Evolutionary conservation across 1,140 invertebrate genomes (phyloP).

Genomic region (Hylyphantes graminicola): DNA sequence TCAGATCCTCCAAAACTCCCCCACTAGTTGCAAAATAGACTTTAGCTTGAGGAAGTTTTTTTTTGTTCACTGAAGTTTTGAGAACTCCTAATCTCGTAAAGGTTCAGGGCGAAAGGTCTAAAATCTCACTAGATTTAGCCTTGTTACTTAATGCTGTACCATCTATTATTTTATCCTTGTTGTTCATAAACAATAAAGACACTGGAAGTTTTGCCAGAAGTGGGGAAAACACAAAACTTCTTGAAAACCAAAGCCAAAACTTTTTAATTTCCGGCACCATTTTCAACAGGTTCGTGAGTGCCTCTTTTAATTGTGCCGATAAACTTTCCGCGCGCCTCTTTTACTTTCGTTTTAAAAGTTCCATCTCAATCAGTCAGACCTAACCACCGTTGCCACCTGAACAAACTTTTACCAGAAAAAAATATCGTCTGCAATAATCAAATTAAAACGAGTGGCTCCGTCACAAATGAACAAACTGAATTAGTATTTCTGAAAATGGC

Average conservation of each 20-base stretch:
- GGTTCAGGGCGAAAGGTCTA: not conserved
- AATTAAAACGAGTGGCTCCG: constrained; percentile 46
- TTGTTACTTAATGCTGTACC: no score
- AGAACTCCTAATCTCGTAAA: constrained; percentile 8
- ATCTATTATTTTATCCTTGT: no score
- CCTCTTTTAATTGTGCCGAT: constrained; percentile 37
- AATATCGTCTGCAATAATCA: constrained; percentile 41
- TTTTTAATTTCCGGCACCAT: not conserved
- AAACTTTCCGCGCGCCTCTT: constrained; percentile 24
- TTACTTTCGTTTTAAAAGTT: not conserved
- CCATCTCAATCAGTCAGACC: not conserved
- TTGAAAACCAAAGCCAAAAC: not conserved
- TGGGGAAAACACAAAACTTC: constrained; percentile 35
- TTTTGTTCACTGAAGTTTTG: not conserved
- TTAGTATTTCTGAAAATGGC: constrained; percentile 28
- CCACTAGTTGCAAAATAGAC: no score
- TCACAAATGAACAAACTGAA: constrained; percentile 54
- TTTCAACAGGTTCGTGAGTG: constrained; percentile 35
- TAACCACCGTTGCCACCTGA: not conserved
- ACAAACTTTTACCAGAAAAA: constrained; percentile 1
- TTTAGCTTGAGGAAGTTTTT: no score
- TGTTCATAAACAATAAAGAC: not conserved
- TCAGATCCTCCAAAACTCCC: no score
- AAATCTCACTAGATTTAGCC: no score
- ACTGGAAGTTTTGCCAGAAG: constrained; percentile 22